These are phyloP conservation scores for Himantopus leucocephalus DNA, from an alignment of 2,113 vertebrate species.

Conservation along the genomic window DNA sequence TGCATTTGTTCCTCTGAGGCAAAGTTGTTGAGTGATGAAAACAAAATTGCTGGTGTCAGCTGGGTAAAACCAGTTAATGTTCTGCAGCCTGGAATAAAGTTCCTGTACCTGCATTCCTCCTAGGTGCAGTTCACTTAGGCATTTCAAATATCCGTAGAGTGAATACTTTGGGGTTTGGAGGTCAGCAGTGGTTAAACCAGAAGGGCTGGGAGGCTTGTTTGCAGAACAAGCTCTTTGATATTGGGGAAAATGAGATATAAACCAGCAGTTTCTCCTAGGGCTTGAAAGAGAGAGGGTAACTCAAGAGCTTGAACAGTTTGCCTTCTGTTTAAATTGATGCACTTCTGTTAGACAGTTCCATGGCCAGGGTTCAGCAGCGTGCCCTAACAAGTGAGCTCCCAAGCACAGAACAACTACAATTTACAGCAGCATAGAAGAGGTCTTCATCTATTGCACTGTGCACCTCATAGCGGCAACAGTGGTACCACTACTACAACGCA, in stretches of 20 bases:
- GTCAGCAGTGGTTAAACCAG: background rate
- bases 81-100: background rate
- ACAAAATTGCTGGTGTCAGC: background rate
- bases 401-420: background rate
- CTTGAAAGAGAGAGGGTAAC: background rate
- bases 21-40: slow-evolving; percentile 2
- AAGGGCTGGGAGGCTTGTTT: background rate
- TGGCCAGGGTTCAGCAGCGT: background rate
- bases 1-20: background rate
- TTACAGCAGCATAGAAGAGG: background rate
- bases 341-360: background rate
- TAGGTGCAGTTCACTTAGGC: background rate
- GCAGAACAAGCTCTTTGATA: background rate
- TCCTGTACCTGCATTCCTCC: background rate
- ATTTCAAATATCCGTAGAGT: background rate
- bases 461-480: background rate
- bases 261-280: background rate
- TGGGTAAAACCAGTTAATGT: background rate
- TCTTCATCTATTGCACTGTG: background rate
- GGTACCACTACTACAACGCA: background rate
- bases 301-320: background rate
- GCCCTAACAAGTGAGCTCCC: background rate
- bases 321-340: background rate
- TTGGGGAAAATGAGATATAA: slow-evolving; percentile 12
- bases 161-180: background rate